Base-by-base conservation (phyloP, 2,888 invertebrate species). In the Oithona nana region DNA sequence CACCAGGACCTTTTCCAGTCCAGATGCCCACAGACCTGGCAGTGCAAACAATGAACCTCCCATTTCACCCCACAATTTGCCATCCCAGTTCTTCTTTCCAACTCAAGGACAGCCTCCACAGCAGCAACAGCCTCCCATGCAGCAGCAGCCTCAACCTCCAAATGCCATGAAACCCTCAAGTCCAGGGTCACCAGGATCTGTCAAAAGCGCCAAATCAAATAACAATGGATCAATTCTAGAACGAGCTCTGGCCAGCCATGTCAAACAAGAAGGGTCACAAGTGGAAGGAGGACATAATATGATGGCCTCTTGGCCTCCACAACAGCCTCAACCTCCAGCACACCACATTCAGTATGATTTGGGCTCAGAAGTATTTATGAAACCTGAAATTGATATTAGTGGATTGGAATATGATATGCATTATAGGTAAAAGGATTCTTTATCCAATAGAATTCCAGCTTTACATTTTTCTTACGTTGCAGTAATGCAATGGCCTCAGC, bases 141-240 rank as follows among this genome's bases (percentile, higher is more conserved):
- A 39, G 39, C 39, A 39, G 39, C 22, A 54, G 54, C 24, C 13
- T 24, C 24, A 26, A 2, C 54, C 54, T 54, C 54, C 54, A 20
- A 16, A 13, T 11, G 16, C 24, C 26, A 54, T 54, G 54, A 54
- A 26, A 24, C 24, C 54, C 6, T 26, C 24, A 11, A 50, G 49
- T 24, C 49, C 60, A 51, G 51, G 22, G 24, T 39, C 60, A 11
- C 28, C 51, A 13, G 60, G 39, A 16, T 39, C 26, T 22, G 24
- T n/a, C 22, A 59, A 16, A 24, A 16, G 20, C 49, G 48, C 48
- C 26, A 20, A 26, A 62, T 20, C 56, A 30, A 29, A 28, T 28
- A 52, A 26, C 56, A 55, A 22, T 6, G 56, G 56, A 16, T 62
- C 62, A 31, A 62, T 62, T 28, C 39, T 62, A 24, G 62, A 62